Conservation (phyloP, 2,888 invertebrate species). For the Sphinx pinastri region DNA sequence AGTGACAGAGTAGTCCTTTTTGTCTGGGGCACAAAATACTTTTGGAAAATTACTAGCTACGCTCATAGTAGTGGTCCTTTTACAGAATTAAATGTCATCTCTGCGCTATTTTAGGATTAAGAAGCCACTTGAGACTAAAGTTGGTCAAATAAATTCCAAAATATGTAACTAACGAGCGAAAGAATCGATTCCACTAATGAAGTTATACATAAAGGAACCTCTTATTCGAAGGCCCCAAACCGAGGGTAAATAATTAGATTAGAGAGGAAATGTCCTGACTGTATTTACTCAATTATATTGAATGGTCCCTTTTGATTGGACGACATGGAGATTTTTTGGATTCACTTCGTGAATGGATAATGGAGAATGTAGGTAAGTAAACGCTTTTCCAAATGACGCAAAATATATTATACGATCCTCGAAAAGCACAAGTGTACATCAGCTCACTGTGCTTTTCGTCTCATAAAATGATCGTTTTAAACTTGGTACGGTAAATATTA, state of each 20-base stretch:
- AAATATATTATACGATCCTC: too few species aligned
- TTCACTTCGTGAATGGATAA: neutral
- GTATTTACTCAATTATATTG: constrained; percentile 24
- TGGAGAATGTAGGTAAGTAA: too few species aligned
- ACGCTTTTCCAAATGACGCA: too few species aligned
- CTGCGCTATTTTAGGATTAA: neutral
- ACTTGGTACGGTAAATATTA: too few species aligned
- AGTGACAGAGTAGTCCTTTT: too few species aligned
- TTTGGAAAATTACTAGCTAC: too few species aligned
- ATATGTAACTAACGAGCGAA: neutral
- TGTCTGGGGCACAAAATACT: too few species aligned
- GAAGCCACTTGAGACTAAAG: neutral
- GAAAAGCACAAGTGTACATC: too few species aligned
- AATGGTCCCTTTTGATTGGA: constrained; percentile 14
- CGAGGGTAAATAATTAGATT: constrained; percentile 42
- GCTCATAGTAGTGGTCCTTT: neutral
- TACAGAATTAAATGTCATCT: neutral
- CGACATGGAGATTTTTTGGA: constrained; percentile 17
- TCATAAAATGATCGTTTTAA: too few species aligned
- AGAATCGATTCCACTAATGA: constrained; percentile 21
- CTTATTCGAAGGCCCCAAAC: constrained; percentile 37
- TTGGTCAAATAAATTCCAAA: neutral
- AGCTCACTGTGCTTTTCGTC: too few species aligned
- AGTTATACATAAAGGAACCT: constrained; percentile 33
- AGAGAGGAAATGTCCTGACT: constrained; percentile 27